Conservation (phyloP, 2,888 invertebrate species). For the Pterobdella sp. region DNA sequence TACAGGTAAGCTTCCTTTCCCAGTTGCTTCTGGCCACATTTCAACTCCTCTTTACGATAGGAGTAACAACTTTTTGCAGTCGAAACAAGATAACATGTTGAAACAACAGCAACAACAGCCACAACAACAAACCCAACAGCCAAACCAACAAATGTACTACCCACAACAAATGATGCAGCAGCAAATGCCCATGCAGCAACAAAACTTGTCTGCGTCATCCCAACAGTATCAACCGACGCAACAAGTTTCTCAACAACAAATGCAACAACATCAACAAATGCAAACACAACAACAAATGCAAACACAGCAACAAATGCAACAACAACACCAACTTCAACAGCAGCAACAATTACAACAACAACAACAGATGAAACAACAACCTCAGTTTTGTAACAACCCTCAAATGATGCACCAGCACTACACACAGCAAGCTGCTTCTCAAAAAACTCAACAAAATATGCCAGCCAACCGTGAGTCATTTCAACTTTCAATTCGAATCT, state of each 20-base stretch:
- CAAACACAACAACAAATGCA: background rate
- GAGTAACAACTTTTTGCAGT: slow-evolving; percentile 21
- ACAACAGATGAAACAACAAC: background rate
- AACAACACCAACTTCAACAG: background rate
- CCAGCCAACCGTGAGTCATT: no score
- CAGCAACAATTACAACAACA: background rate
- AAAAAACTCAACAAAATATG: no score
- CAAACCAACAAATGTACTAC: background rate
- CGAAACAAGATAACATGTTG: background rate
- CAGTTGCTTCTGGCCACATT: slow-evolving; percentile 23
- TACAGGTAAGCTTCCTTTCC: slow-evolving; percentile 26
- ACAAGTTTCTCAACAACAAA: background rate
- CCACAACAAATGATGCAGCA: background rate
- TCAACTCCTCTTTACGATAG: slow-evolving; percentile 25
- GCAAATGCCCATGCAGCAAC: background rate
- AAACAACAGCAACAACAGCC: background rate
- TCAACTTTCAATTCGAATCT: no score
- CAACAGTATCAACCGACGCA: no score
- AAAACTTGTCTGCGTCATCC: background rate
- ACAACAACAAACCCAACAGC: slow-evolving; percentile 4
- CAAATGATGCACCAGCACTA: no score
- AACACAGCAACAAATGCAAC: background rate
- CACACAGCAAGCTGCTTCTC: no score
- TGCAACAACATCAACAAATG: background rate
- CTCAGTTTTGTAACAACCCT: no score